Evolutionary conservation across 2,888 invertebrate genomes (phyloP), one percentile per base, ranked within the genome.

Genomic region (Perithous albicinctus): DNA sequence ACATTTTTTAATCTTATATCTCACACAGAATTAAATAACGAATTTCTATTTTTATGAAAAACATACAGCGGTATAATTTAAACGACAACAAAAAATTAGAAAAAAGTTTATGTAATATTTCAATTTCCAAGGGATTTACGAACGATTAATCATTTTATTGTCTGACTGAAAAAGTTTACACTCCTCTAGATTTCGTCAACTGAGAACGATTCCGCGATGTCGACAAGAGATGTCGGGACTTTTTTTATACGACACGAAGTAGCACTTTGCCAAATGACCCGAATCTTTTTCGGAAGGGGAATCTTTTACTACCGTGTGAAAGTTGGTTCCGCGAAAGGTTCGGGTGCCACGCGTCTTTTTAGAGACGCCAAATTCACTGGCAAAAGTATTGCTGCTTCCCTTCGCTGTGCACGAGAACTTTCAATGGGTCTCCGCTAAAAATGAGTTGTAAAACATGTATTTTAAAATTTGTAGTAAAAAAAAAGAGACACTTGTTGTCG

Each of bases 251-350:
- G 91, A 92, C 92, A 91, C 90, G 91, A 92, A 92, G 92, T 92
- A 92, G 92, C 92, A 92, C 92, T 92, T 91, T 92, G 90, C 91
- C 91, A 92, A 92, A 92, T 92, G 92, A 92, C 89, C 91, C 92
- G 92, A 92, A 91, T 90, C 92, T 91, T 90, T 91, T 89, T 87
- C 88, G 87, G 88, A 86, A 83, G 86, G 80, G 85, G 26, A 67
- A 75, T 75, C 48, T 75, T 70, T 41, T 54, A 15, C 12, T 5
- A 48, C 54, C 85, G 82, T 86, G 86, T 85, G 72, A 78, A 82
- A 85, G 76, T 85, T 83, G 83, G 75, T 82, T n/a, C 59, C 74
- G 76, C 78, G 79, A 56, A 51, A 75, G 38, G 70, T 78, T 82
- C 78, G 79, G 81, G 72, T 75, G 73, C 67, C 56, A 77, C 72